Evolutionary conservation across 2,113 vertebrate species (phyloP).

Genomic region (Etheostoma spectabile): DNA sequence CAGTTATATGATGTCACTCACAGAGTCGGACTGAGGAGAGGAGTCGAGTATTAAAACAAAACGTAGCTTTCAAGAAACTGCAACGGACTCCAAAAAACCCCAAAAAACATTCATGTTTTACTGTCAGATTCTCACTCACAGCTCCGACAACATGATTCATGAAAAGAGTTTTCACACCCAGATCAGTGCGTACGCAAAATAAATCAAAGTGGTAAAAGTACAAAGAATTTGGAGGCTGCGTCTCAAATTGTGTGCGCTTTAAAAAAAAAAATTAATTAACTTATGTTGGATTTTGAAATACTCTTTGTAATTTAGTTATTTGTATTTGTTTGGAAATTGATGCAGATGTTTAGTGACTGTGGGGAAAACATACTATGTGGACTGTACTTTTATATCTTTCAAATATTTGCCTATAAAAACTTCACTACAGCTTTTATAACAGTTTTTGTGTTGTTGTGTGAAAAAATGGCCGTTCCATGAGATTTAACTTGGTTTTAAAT

Average conservation of each 20-base stretch:
- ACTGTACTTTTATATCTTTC: no score
- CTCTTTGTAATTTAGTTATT: no score
- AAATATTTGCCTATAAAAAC: no score
- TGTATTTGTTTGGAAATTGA: no score
- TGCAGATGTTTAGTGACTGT: no score
- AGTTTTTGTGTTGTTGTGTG: background rate
- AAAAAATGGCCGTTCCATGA: background rate
- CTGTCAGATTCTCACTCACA: slow-evolving; percentile 21
- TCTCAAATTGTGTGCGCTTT: background rate
- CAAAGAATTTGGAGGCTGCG: background rate
- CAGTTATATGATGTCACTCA: slow-evolving; percentile 27
- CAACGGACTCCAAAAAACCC: background rate
- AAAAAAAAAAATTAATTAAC: no score
- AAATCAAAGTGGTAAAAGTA: background rate
- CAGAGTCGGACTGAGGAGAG: background rate
- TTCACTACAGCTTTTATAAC: no score
- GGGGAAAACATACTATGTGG: no score
- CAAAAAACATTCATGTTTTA: slow-evolving; percentile 24
- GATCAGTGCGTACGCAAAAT: background rate
- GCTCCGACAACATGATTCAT: background rate
- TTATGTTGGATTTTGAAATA: no score
- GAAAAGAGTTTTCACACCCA: background rate
- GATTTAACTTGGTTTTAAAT: background rate
- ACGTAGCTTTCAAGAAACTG: background rate
- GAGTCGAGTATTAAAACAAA: background rate